Conservation (phyloP, 2,113 vertebrate species). For the Rhea americana region DNA sequence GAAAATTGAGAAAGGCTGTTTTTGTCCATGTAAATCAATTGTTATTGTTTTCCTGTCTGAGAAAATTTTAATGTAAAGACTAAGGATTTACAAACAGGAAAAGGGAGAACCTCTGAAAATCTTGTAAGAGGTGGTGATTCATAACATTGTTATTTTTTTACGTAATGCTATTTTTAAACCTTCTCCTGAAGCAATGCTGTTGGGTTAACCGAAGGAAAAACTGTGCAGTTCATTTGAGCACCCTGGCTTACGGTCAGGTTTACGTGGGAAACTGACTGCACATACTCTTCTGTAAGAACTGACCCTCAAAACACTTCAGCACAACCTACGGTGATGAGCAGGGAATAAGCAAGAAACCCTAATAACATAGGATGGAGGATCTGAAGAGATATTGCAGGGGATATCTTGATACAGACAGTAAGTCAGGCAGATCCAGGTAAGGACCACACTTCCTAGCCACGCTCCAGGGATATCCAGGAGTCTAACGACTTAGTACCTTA, state of each 20-base stretch:
- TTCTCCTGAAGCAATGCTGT: not conserved
- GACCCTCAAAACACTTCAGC: not conserved
- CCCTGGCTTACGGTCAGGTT: not conserved
- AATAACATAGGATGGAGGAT: not conserved
- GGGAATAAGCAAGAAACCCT: not conserved
- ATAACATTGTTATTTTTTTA: not conserved
- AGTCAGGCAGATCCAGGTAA: not conserved
- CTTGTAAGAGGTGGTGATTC: slow-evolving; percentile 1
- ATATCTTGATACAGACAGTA: not conserved
- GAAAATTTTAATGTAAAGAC: not conserved
- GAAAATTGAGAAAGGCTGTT: slow-evolving; percentile 23
- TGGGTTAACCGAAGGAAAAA: not conserved
- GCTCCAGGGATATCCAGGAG: not conserved
- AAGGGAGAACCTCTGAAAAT: slow-evolving; percentile 2
- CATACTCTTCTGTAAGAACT: not conserved
- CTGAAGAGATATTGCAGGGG: not conserved
- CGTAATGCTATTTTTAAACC: slow-evolving; percentile 2
- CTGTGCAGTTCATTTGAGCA: not conserved
- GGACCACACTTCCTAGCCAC: not conserved
- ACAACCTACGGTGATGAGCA: not conserved
- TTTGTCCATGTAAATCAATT: slow-evolving; percentile 14
- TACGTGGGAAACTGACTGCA: not conserved
- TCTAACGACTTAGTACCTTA: not conserved
- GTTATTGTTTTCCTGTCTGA: slow-evolving; percentile 19
- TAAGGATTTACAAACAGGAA: slow-evolving; percentile 45